These are phyloP conservation scores for Drosophila santomea DNA, from an alignment of 1,140 invertebrate genomes.

Conservation along the genomic window DNA sequence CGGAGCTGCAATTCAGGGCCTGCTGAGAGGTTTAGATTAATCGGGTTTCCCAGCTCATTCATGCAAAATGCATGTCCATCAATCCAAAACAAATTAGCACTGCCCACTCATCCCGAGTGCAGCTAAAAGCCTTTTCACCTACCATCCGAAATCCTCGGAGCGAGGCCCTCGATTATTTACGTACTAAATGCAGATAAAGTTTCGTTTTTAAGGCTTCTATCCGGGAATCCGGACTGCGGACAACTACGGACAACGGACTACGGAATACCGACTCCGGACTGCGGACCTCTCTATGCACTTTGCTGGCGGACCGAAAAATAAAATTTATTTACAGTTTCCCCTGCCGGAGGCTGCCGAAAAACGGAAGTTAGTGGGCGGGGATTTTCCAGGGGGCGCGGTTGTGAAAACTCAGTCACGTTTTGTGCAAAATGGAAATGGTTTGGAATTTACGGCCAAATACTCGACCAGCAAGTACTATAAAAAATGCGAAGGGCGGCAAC, in stretches of 20 bases:
- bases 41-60: not conserved
- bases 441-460: conserved; percentile 58
- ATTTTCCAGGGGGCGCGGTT: conserved; percentile 5
- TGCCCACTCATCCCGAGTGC: conserved; percentile 7
- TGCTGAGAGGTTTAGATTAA: conserved; percentile 10
- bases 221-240: conserved; percentile 9
- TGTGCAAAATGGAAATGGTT: conserved; percentile 63
- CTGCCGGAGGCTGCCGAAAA: conserved; percentile 30
- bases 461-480: conserved; percentile 9
- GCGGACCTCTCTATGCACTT: conserved; percentile 51
- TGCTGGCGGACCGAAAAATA: conserved; percentile 46
- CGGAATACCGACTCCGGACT: conserved; percentile 6
- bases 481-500: conserved; percentile 19
- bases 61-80: conserved; percentile 25
- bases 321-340: conserved; percentile 66
- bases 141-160: conserved; percentile 4
- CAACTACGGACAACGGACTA: not conserved
- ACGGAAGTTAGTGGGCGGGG: conserved; percentile 25
- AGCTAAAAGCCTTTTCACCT: conserved; percentile 60
- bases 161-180: conserved; percentile 57
- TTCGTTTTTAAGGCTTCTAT: conserved; percentile 42
- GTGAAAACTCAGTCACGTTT: conserved; percentile 61
- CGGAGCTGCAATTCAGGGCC: not conserved
- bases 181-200: conserved; percentile 75
- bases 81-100: conserved; percentile 41